Evolutionary conservation across 2,113 vertebrate species (phyloP).

Genomic region (Lates calcarifer): DNA sequence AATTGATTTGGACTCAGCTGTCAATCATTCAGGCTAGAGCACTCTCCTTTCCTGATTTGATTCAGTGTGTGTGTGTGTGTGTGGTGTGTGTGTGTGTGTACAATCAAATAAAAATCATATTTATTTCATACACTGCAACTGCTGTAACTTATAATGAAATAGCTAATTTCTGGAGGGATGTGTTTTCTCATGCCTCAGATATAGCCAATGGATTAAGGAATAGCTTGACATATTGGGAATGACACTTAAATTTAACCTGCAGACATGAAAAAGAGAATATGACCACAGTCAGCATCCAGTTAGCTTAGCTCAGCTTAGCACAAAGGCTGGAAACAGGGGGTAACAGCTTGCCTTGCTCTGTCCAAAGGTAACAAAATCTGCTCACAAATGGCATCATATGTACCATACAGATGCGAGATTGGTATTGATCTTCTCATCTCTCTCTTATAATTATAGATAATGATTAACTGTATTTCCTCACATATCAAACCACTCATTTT

Average conservation of each 20-base stretch:
- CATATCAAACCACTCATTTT: background rate
- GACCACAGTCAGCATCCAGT: too few species aligned
- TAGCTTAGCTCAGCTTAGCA: too few species aligned
- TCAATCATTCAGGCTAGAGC: slow-evolving; percentile 43
- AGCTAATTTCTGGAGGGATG: background rate
- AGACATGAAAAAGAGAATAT: too few species aligned
- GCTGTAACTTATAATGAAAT: background rate
- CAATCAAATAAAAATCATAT: slow-evolving; percentile 27
- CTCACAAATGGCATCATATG: too few species aligned
- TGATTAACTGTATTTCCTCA: background rate
- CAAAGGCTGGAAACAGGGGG: too few species aligned
- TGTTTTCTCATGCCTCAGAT: background rate
- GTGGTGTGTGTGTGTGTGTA: slow-evolving; percentile 1
- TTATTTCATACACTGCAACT: slow-evolving; percentile 11
- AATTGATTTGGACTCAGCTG: slow-evolving; percentile 65
- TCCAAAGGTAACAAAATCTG: too few species aligned
- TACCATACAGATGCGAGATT: background rate
- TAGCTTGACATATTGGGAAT: too few species aligned
- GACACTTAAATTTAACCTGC: too few species aligned
- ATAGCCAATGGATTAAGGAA: background rate
- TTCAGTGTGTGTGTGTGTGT: background rate
- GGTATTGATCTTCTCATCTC: background rate
- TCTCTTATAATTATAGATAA: background rate
- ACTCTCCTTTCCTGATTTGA: slow-evolving; percentile 23
- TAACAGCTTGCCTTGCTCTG: too few species aligned